Evolutionary conservation across 1,140 invertebrate genomes (phyloP).

Genomic region (Centruroides vittatus): DNA sequence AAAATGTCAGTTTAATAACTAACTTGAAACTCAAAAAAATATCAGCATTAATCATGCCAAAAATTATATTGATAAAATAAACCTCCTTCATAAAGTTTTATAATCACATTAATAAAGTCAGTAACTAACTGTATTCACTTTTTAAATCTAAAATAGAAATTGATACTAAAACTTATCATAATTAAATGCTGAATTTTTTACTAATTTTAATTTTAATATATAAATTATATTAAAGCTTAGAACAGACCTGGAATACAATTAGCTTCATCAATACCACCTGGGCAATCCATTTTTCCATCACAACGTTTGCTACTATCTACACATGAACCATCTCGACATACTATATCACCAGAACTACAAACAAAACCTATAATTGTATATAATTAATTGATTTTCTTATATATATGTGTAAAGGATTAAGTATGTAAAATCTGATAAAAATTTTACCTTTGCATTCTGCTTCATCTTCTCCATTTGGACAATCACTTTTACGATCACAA

Average conservation of each 20-base stretch:
- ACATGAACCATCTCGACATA: conserved; percentile 38
- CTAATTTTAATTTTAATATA: too few species aligned
- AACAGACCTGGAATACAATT: conserved; percentile 18
- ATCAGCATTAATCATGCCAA: too few species aligned
- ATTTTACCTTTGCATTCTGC: conserved; percentile 31
- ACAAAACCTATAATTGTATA: not conserved
- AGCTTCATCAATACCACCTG: conserved; percentile 26
- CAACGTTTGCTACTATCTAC: conserved; percentile 87
- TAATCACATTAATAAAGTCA: too few species aligned
- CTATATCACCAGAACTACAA: conserved; percentile 13
- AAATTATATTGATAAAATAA: too few species aligned
- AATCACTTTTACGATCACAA: conserved; percentile 55
- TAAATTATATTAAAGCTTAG: too few species aligned
- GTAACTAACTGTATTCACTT: too few species aligned
- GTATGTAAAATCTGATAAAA: not conserved
- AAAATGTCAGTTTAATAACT: too few species aligned
- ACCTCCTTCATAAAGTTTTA: too few species aligned
- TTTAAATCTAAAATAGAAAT: too few species aligned
- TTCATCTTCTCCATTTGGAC: conserved; percentile 57
- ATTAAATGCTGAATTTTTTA: too few species aligned
- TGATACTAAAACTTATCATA: too few species aligned
- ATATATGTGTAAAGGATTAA: not conserved
- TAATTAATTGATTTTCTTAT: not conserved
- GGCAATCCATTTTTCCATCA: conserved; percentile 64
- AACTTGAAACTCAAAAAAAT: too few species aligned